Percentiles rank a stretch among this genome's conserved stretches.
Evolutionary conservation across 2,113 vertebrate species (phyloP).

Genomic region (Chlorodrepanis virens): DNA sequence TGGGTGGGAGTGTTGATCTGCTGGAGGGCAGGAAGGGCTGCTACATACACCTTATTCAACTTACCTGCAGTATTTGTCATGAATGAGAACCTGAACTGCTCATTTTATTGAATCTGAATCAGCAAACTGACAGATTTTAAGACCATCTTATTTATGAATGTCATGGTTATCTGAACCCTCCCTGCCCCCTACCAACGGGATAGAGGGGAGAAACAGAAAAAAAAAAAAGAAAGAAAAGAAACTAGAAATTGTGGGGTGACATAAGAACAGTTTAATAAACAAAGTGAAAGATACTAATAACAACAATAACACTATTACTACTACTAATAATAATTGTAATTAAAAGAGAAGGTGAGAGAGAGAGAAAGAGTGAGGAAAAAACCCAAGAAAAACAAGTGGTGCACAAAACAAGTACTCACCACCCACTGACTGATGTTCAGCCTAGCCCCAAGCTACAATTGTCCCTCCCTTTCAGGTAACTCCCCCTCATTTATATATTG

Average conservation of each 20-base stretch:
- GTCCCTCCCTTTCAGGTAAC: not conserved
- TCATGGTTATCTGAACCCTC: not conserved
- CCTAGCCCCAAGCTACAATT: not conserved
- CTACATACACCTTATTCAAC: not conserved
- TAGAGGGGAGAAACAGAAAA: not conserved
- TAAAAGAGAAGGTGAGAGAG: not conserved
- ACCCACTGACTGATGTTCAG: too few species aligned
- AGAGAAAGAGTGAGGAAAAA: not conserved
- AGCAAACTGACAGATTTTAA: not conserved
- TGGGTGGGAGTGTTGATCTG: not conserved
- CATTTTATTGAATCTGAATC: not conserved
- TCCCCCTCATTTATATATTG: not conserved
- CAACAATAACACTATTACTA: not conserved
- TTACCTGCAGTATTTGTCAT: not conserved
- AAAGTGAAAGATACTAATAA: not conserved
- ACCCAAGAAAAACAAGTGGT: not conserved
- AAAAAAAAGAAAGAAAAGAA: not conserved
- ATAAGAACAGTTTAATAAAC: not conserved
- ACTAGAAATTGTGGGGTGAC: not conserved
- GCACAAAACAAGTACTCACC: not conserved
- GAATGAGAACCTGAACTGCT: not conserved
- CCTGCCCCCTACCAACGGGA: too few species aligned
- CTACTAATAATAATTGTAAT: not conserved
- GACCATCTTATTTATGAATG: not conserved
- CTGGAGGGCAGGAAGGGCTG: not conserved